Base-by-base conservation (phyloP, 1,140 invertebrate genomes). In the Heterodera carotae region DNA sequence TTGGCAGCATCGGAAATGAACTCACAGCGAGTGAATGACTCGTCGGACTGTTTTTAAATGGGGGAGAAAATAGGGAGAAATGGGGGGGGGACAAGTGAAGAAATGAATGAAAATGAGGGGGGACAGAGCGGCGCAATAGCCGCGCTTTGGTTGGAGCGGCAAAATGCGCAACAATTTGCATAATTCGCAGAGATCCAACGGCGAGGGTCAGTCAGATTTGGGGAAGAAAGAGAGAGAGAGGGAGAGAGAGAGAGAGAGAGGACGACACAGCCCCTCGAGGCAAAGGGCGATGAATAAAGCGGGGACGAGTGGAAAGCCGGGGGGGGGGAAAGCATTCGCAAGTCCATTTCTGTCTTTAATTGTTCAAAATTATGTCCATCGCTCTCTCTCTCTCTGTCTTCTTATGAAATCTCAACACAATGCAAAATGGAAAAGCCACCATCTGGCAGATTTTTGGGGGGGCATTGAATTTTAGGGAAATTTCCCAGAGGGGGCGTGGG, bases 111-210 rank as follows among this genome's bases (percentile, higher is more conserved):
- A 31, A 31, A 62, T 62, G 60, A 31, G 29, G 8, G 8, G n/a
- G 22, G 60, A 22, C 7, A 27, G 22, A 31, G 60, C n/a, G n/a
- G n/a, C n/a, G n/a, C 60, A 62, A 31, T 10, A 31, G 62, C 29
- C 29, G 33, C 7, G 8, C 7, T 10, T 25, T 15, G 27, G 62
- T 7, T 25, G 12, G 62, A 27, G 22, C 3, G 29, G 33, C n/a
- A 6, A 2, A 66, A 27, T 66, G 62, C 62, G 62, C 62, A 66
- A 66, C 62, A 66, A 66, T 66, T 66, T 66, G 62, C 62, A 66
- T 66, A 66, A 66, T 66, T 66, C 33, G 60, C 7, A 8, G 39
- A 43, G 39, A n/a, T n/a, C 39, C 39, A 12, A 0, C 39, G 39
- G 15, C 39, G 39, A 43, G 15, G 2, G 7, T 43, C 7, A 18